Evolutionary conservation across 1,140 invertebrate genomes (phyloP).

Genomic region (Eupristina koningsbergeri): DNA sequence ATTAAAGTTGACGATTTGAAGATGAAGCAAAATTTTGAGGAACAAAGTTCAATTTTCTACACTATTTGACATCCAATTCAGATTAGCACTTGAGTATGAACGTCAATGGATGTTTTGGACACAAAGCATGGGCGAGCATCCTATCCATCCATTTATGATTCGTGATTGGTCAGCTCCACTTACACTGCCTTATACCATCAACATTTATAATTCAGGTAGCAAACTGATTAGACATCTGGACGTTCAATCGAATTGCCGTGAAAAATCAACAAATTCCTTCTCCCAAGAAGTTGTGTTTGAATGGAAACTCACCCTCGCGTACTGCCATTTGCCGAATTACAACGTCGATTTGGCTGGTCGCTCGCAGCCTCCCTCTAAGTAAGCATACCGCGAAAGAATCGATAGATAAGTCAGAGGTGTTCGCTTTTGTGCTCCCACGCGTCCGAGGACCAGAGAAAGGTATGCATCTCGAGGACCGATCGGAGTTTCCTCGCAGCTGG

Average conservation of each 20-base stretch:
- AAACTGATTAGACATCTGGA: no score
- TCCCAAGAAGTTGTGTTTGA: not conserved
- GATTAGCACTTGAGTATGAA: not conserved
- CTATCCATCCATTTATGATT: not conserved
- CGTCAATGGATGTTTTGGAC: not conserved
- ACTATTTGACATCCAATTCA: not conserved
- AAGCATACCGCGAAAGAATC: not conserved
- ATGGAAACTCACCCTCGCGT: not conserved
- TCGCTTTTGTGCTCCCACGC: constrained; percentile 44
- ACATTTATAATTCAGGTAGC: no score
- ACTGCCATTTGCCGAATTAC: not conserved
- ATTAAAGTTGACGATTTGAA: no score
- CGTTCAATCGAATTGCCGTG: no score
- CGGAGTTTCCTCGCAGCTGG: constrained; percentile 14
- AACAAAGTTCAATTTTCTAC: not conserved
- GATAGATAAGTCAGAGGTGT: constrained; percentile 37
- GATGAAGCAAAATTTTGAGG: no score
- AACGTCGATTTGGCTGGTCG: not conserved
- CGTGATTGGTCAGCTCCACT: not conserved
- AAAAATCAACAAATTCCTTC: not conserved
- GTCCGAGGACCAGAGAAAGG: not conserved
- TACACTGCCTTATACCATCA: no score
- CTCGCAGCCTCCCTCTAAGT: no score
- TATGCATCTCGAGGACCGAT: constrained; percentile 32
- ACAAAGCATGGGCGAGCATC: not conserved